Conservation (phyloP, 2,113 vertebrate species). For the Noturus placidus region DNA sequence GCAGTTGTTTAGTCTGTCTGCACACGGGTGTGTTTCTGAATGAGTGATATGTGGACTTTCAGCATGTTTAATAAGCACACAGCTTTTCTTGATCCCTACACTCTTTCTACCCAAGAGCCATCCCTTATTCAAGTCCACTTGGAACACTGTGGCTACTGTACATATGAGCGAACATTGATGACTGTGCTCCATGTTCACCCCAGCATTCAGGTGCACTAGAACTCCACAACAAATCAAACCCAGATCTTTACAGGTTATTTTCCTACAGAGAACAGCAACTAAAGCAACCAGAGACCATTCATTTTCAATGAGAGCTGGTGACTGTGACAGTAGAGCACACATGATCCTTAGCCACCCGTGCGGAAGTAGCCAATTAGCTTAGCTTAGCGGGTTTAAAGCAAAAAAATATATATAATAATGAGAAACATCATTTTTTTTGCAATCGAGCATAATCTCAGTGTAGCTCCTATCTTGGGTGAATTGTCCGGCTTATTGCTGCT, state of each 20-base stretch:
- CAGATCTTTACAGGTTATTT: not conserved
- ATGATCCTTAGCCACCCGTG: too few relatives aligned
- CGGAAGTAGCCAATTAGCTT: too few relatives aligned
- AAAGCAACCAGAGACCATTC: too few relatives aligned
- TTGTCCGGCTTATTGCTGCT: too few relatives aligned
- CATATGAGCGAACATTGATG: not conserved
- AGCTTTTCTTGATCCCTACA: not conserved
- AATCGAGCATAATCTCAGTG: too few relatives aligned
- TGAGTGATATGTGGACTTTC: slow-evolving; percentile 10
- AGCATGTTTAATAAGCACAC: slow-evolving; percentile 12
- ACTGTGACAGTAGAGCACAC: too few relatives aligned
- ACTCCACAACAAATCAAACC: not conserved
- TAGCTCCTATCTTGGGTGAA: too few relatives aligned
- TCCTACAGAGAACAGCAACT: not conserved
- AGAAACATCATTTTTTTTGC: too few relatives aligned
- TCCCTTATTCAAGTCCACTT: not conserved
- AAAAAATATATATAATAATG: too few relatives aligned
- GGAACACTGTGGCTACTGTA: not conserved
- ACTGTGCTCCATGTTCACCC: not conserved
- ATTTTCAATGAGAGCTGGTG: too few relatives aligned
- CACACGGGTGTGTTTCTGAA: not conserved
- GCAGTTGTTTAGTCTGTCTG: slow-evolving; percentile 38
- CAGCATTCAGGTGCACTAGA: not conserved
- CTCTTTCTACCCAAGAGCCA: not conserved
- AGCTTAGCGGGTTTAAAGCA: too few relatives aligned